Percentiles rank a stretch among this genome's conserved stretches.
Evolutionary conservation across 2,888 invertebrate species (phyloP).

Genomic region (Eremobia ochroleuca): DNA sequence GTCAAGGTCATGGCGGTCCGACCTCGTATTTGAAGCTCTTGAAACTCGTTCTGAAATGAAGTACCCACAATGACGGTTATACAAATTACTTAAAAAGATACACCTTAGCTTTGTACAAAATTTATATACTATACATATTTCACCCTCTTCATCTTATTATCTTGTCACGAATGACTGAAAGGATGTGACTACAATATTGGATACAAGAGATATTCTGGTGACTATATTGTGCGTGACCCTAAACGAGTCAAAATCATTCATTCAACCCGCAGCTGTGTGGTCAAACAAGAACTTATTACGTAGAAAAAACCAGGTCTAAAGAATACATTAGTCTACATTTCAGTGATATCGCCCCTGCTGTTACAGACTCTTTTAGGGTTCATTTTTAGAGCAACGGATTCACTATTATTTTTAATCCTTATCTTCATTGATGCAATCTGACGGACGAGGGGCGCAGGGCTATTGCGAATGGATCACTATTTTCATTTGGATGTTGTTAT

Average conservation of each 20-base stretch:
- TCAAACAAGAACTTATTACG: conserved; percentile 11
- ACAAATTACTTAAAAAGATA: background rate
- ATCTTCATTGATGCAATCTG: background rate
- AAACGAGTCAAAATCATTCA: background rate
- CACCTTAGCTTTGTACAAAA: background rate
- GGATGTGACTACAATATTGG: background rate
- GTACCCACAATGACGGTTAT: background rate
- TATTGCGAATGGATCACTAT: background rate
- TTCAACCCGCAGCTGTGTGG: background rate
- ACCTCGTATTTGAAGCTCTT: background rate
- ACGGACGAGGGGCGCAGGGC: background rate
- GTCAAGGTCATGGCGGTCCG: background rate
- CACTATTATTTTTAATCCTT: background rate
- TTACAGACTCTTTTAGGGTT: background rate
- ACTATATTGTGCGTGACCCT: background rate
- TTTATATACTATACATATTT: background rate
- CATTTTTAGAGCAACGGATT: background rate
- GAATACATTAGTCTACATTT: background rate
- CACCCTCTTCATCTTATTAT: background rate
- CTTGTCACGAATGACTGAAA: background rate
- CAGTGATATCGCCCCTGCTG: background rate
- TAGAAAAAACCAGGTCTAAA: background rate
- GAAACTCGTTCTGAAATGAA: background rate
- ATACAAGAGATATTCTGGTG: background rate
- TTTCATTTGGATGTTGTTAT: background rate